Base-by-base conservation (phyloP, 2,797 vertebrate species). In the Glossophaga mutica region DNA sequence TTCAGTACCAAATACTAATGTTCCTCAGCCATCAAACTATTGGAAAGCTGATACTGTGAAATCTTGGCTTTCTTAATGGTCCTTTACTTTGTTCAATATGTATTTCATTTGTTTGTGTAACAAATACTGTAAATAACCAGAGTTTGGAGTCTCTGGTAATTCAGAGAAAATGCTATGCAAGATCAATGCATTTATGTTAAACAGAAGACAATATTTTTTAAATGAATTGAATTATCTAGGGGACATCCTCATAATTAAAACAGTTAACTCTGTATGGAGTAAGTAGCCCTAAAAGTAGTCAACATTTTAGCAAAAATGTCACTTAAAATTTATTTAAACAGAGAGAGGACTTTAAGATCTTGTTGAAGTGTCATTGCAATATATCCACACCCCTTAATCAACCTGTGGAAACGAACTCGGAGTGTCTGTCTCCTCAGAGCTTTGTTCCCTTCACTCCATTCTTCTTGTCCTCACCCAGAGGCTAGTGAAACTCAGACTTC, bases 161-260 rank as follows among this genome's bases (percentile, higher is more conserved):
- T 98, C 97, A 98, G 98, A 98, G 88, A 98, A 98, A 97, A 98
- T 96, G 98, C 98, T 97, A 97, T 94, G 92, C 96, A 87, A 93
- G 83, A 95, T 96, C 96, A 97, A 90, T 95, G 90, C 90, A 95
- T 98, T 98, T 98, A 97, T 96, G 97, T 98, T 97, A 98, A 97
- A 97, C 94, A 95, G 93, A 96, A 95, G 96, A 96, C 62, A 95
- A 83, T 96, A 94, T 95, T 94, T 94, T 96, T 97, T 91, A 98
- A 98, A 97, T 91, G 94, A 97, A 96, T 39, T 97, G 97, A 97
- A 93, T 98, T 97, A 91, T 82, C 94, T 6, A 4, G 78, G 50
- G 22, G 71, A 85, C 83, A 94, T 29, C 48, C 59, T 77, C 65
- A 15, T 90, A 16, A 94, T 93, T 96, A 95, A 94, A 94, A 94